Evolutionary conservation across 2,888 invertebrate species (phyloP), one percentile per base, ranked within the genome.

Genomic region (Megamerina dolium): DNA sequence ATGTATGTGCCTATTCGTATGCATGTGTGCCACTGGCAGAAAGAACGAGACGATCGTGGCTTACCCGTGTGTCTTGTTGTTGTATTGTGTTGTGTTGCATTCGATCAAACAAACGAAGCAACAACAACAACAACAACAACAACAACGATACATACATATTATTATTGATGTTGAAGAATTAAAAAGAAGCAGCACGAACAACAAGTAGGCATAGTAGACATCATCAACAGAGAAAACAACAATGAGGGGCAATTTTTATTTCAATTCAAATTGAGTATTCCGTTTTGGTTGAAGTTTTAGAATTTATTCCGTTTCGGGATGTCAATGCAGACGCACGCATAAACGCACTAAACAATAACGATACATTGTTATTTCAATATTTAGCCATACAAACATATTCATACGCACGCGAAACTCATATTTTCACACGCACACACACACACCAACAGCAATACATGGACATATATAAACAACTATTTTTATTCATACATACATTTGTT

Each of bases 321-420:
- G 61, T 64, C 64, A 62, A 60, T 67, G 64, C 66, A 67, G 60
- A 61, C 62, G 61, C 67, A 68, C 68, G 67, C 64, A 61, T 54
- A 51, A 61, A 60, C 52, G 58, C 52, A 51, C 36, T 23, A 23
- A 23, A 23, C 23, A 23, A 23, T 10, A 23, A 23, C 6, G 10
- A 23, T 23, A 23, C 8, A 8, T 23, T 23, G 10, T 23, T 6
- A 23, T 8, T n/a, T n/a, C n/a, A n/a, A n/a, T n/a, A n/a, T n/a
- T n/a, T n/a, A n/a, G n/a, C n/a, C n/a, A n/a, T n/a, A n/a, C n/a
- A n/a, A n/a, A n/a, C n/a, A n/a, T n/a, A n/a, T n/a, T n/a, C n/a
- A n/a, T n/a, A n/a, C n/a, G n/a, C n/a, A n/a, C n/a, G n/a, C n/a
- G n/a, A n/a, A n/a, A n/a, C n/a, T n/a, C 6, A 23, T 23, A 23